Evolutionary conservation across 1,140 invertebrate genomes (phyloP).

Genomic region (Palaemon carinicauda): DNA sequence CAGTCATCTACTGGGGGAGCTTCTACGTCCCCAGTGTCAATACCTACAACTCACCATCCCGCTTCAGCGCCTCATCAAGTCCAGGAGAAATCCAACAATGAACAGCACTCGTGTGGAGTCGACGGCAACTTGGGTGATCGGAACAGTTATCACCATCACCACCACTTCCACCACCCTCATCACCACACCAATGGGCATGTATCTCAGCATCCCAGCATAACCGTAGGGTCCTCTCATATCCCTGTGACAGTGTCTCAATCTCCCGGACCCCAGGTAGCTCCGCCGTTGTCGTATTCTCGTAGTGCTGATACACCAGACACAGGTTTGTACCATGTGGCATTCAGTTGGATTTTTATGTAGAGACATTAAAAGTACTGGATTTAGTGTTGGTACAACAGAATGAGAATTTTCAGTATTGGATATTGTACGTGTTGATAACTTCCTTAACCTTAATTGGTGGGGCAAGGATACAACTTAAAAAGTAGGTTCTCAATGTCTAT

Average conservation of each 20-base stretch:
- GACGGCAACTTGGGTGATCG: background rate
- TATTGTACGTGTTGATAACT: no score
- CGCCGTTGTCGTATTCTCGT: conserved; percentile 26
- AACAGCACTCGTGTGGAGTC: background rate
- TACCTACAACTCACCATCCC: background rate
- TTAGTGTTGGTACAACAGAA: background rate
- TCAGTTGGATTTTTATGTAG: background rate
- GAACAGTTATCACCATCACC: conserved; percentile 21
- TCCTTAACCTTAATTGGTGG: no score
- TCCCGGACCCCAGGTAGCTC: conserved; percentile 1
- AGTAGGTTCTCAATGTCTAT: no score
- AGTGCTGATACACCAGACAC: conserved; percentile 45
- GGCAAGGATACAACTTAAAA: no score
- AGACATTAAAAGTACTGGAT: background rate
- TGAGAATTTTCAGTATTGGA: no score
- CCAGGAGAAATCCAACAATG: background rate
- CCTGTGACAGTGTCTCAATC: conserved; percentile 9
- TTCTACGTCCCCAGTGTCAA: conserved; percentile 17
- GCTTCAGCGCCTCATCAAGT: background rate
- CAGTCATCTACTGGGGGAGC: conserved; percentile 27
- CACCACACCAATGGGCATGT: conserved; percentile 1
- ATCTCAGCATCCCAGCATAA: background rate
- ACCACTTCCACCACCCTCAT: conserved; percentile 27
- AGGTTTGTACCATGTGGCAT: background rate
- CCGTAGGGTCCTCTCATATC: background rate